Conservation (phyloP, 2,888 invertebrate genomes). For the Andrena minutula region DNA sequence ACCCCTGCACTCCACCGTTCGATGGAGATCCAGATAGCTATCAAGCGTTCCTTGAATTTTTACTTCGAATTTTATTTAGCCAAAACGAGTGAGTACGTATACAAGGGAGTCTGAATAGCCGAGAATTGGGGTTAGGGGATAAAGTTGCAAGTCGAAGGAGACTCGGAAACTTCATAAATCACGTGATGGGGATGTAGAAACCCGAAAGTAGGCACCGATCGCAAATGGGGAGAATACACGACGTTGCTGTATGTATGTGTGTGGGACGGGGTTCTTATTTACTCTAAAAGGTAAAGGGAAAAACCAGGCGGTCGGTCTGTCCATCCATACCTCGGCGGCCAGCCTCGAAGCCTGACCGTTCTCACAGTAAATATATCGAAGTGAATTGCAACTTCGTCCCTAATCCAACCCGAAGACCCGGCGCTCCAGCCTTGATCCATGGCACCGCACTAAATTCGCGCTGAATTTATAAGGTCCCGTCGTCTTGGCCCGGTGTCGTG, state of each 20-base stretch:
- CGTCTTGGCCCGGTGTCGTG: slow-evolving; percentile 31
- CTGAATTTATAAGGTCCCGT: slow-evolving; percentile 74
- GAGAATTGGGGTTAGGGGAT: slow-evolving; percentile 61
- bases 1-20: slow-evolving; percentile 3
- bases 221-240: slow-evolving; percentile 68
- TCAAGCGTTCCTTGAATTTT: background rate
- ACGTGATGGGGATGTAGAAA: slow-evolving; percentile 59
- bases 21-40: background rate
- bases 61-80: background rate
- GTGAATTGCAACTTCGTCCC: slow-evolving; percentile 84
- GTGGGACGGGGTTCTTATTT: slow-evolving; percentile 68
- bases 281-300: slow-evolving; percentile 73
- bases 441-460: slow-evolving; percentile 76
- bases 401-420: slow-evolving; percentile 70
- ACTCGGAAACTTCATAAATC: slow-evolving; percentile 74
- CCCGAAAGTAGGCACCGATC: slow-evolving; percentile 59
- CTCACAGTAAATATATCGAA: slow-evolving; percentile 84
- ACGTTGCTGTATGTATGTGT: slow-evolving; percentile 22
- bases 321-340: slow-evolving; percentile 66
- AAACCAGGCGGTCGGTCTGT: slow-evolving; percentile 60
- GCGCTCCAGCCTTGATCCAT: slow-evolving; percentile 73
- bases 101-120: slow-evolving; percentile 41
- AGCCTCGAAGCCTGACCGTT: slow-evolving; percentile 80
- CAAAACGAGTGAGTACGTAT: background rate
- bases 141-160: slow-evolving; percentile 67